A percentile compares a stretch with the other conserved stretches of the same genome.
Evolutionary conservation across 2,113 vertebrate genomes (phyloP).

Genomic region (Oostethus manadensis): DNA sequence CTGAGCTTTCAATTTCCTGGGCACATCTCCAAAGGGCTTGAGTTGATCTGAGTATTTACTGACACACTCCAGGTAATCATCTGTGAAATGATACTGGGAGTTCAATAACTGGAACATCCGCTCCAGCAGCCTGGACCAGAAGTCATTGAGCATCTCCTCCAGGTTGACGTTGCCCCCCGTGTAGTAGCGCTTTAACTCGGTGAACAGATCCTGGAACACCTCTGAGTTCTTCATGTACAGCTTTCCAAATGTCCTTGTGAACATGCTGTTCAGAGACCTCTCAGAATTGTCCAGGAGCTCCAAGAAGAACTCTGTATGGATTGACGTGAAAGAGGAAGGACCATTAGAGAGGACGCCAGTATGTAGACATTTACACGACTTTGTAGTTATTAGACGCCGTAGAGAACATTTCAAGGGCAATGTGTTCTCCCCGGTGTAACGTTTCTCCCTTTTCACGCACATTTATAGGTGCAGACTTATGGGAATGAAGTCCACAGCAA

Average conservation of each 20-base stretch:
- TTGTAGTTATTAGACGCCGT: slow-evolving; percentile 2
- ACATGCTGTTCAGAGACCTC: slow-evolving; percentile 89
- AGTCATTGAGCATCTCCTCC: slow-evolving; percentile 95
- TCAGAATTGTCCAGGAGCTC: slow-evolving; percentile 94
- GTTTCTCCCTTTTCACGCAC: slow-evolving; percentile 15
- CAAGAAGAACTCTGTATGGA: slow-evolving; percentile 86
- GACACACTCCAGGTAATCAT: slow-evolving; percentile 93
- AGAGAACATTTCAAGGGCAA: slow-evolving; percentile 5
- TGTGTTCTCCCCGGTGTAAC: slow-evolving; percentile 1
- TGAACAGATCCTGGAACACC: slow-evolving; percentile 94
- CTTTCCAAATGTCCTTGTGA: slow-evolving; percentile 87
- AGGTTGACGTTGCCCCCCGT: slow-evolving; percentile 92
- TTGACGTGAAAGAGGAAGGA: slow-evolving; percentile 15
- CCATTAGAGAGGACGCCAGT: slow-evolving; percentile 11
- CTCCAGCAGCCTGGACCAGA: slow-evolving; percentile 91
- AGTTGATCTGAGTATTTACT: slow-evolving; percentile 95
- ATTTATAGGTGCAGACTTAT: slow-evolving; percentile 46
- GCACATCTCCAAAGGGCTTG: slow-evolving; percentile 90
- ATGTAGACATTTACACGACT: slow-evolving; percentile 14
- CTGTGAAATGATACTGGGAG: slow-evolving; percentile 91
- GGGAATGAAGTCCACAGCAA: slow-evolving; percentile 40
- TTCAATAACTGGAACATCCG: slow-evolving; percentile 96
- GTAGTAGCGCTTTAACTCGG: slow-evolving; percentile 92
- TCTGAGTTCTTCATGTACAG: slow-evolving; percentile 93
- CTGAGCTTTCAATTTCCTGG: slow-evolving; percentile 89